phyloP scores from a whole-genome alignment of 2,888 invertebrate species.

The Tortrix viridana region DNA sequence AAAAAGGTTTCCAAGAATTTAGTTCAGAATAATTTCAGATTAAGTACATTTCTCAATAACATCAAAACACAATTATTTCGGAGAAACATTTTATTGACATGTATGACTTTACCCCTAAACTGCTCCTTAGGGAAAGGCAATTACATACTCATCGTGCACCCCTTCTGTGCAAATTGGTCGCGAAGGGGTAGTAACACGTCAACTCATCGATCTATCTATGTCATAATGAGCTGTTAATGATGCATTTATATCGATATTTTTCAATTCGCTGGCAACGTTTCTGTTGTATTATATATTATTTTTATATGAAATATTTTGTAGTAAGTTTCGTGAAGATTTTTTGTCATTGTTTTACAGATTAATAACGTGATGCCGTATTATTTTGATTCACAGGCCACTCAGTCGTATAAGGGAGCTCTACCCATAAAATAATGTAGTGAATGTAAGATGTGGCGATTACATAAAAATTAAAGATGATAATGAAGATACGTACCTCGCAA shows the following conservation, averaged over 20 bases:
- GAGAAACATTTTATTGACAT: slow-evolving; percentile 18
- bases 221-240: slow-evolving; percentile 19
- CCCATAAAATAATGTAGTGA: too few relatives aligned
- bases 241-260: neutral
- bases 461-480: neutral
- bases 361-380: too few relatives aligned
- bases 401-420: too few relatives aligned
- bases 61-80: slow-evolving; percentile 10
- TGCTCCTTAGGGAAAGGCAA: slow-evolving; percentile 19
- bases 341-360: too few relatives aligned
- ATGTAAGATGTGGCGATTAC: neutral
- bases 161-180: slow-evolving; percentile 31
- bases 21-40: too few relatives aligned
- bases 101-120: slow-evolving; percentile 9
- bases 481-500: slow-evolving; percentile 82
- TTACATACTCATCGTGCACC: slow-evolving; percentile 29
- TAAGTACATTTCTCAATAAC: too few relatives aligned
- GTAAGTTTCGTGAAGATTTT: too few relatives aligned
- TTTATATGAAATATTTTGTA: too few relatives aligned
- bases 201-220: slow-evolving; percentile 4
- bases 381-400: too few relatives aligned
- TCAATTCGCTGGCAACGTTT: neutral
- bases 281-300: too few relatives aligned
- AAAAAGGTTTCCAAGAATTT: too few relatives aligned
- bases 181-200: slow-evolving; percentile 33